These are phyloP conservation scores for Manduca sexta DNA, from an alignment of 1,140 invertebrate genomes.

Conservation along the genomic window DNA sequence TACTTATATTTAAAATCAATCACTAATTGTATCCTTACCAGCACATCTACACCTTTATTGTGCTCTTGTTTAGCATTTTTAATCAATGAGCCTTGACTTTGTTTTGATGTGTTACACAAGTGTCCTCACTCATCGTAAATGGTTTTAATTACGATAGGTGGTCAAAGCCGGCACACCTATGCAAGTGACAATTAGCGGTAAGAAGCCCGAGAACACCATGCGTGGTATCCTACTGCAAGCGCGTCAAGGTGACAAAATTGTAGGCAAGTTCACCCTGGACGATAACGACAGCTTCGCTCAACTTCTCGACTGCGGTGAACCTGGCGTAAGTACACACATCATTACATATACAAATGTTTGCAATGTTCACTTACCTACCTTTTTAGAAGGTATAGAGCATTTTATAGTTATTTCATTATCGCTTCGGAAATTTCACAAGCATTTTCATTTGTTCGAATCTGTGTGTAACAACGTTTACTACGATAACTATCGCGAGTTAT, in stretches of 20 bases:
- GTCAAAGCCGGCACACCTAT: constrained; percentile 51
- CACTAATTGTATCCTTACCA: not conserved
- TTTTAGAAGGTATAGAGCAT: too few species aligned
- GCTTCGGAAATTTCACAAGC: too few species aligned
- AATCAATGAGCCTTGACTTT: not conserved
- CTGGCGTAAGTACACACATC: constrained; percentile 54
- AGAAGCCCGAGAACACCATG: constrained; percentile 55
- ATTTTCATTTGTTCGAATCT: too few species aligned
- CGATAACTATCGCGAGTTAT: too few species aligned
- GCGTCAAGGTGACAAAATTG: constrained; percentile 52
- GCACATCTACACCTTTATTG: not conserved
- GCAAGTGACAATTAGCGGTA: constrained; percentile 62
- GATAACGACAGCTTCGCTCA: constrained; percentile 52
- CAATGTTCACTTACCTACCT: too few species aligned
- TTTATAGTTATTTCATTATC: too few species aligned
- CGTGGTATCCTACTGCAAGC: constrained; percentile 73
- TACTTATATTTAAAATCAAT: not conserved
- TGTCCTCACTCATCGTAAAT: too few species aligned
- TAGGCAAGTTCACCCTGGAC: constrained; percentile 63
- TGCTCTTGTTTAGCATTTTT: not conserved
- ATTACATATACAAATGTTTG: not conserved
- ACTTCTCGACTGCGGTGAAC: constrained; percentile 55
- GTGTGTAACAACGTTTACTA: too few species aligned
- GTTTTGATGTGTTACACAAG: not conserved
- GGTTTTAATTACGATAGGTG: constrained; percentile 21